Base-by-base conservation (phyloP, 2,797 vertebrate genomes). In the Luscinia megarhynchos region DNA sequence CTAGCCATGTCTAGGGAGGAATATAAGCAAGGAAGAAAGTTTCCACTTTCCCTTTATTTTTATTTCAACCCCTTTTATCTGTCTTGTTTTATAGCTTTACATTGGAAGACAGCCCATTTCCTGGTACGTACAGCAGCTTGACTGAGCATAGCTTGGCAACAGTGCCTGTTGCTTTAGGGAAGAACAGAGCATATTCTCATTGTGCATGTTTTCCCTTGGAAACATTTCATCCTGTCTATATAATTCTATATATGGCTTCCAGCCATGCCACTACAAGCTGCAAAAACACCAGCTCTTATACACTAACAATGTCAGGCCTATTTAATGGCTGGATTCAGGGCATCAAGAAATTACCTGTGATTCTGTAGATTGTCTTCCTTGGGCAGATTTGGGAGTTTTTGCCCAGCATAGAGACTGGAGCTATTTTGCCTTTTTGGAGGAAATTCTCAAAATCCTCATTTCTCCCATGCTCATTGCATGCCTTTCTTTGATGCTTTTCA, bases 181-280 rank as follows among this genome's bases (percentile, higher is more conserved):
- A 94, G 94, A 96, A 93, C 88, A 94, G 90, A 96, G 84, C 89
- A 93, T 90, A 84, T 97, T 96, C 95, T 96, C 94, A 93, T 93
- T 94, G 94, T 96, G 89, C 82, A 70, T 95, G 95, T 96, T 97
- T 97, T 95, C 89, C 76, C 91, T 96, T 95, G 91, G 95, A 96
- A 96, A 92, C 74, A 32, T 91, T 96, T 95, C 89, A 96, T 95
- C 94, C 96, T 92, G 94, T 79, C 95, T 93, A 73, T 96, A 96
- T 95, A 95, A 94, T 88, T 96, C 92, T 94, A 91, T 93, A 81
- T 59, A 53, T 88, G 94, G 94, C 92, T 96, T 55, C 55, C 77
- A 91, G 94, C 94, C 94, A 96, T 96, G 94, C 92, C 96, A 93
- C 91, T 86, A 72, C 91, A 96, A 94, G 94, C 94, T 96, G 92